Evolutionary conservation across 1,140 invertebrate genomes (phyloP), one percentile per base, ranked within the genome.

Genomic region (Diachasmimorpha longicaudata): DNA sequence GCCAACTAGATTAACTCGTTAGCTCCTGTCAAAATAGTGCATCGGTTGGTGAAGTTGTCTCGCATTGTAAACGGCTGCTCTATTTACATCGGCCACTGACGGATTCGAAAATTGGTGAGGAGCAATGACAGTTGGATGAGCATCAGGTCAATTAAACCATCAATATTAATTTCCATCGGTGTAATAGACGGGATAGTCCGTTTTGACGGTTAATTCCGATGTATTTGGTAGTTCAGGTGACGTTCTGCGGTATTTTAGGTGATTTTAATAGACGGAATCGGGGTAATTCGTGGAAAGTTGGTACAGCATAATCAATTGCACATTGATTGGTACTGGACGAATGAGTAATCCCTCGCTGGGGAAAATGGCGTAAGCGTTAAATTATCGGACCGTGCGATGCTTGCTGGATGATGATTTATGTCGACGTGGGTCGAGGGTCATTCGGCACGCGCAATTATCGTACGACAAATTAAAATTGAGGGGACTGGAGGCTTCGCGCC

Each of bases 391-490:
- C 16, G 19, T 13, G n/a, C 1, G 6, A 58, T 58, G 58, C 58
- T 63, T 6, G 19, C 21, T 23, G 58, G 31, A 70, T 55, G 77
- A 87, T 89, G 87, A 89, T 88, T 88, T 88, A 88, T 88, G 14
- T 81, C 81, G 78, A 81, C 77, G 76, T 80, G 81, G 86, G 86
- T 88, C 84, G 85, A 79, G 80, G 83, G 85, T 75, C 63, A 80
- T 82, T 82, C 74, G 70, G 73, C 55, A 66, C 81, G 80, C 83
- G 85, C 84, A 88, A 89, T 89, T 87, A 88, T 88, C 84, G 87
- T 87, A 88, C 84, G 87, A 88, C 86, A 87, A 86, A 19, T 89
- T 88, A 88, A 88, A 88, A 88, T 88, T 84, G 85, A 83, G 76
- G 78, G 81, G 79, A 82, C 39, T 11, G 74, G 10, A 13, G 21